A percentile compares a stretch with the other conserved stretches of the same genome.
These are phyloP conservation scores for Agriopis marginaria DNA, from an alignment of 2,888 invertebrate species.

Conservation along the genomic window DNA sequence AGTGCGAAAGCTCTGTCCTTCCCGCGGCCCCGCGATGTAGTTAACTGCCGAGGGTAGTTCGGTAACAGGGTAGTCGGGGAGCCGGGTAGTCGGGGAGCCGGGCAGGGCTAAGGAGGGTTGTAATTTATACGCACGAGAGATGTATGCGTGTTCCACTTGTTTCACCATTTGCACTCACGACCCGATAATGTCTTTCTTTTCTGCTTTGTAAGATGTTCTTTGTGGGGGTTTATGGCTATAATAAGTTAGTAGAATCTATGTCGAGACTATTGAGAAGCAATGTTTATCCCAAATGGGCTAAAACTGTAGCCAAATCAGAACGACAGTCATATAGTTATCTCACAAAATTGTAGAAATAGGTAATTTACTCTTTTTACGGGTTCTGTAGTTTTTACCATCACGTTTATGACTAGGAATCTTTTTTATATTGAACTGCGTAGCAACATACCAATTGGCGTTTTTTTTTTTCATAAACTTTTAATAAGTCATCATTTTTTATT, in stretches of 20 bases:
- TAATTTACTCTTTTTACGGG: too few species aligned
- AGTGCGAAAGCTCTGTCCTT: neutral
- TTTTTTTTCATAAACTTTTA: too few species aligned
- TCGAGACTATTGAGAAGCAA: neutral
- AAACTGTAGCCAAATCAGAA: neutral
- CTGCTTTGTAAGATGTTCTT: slow-evolving; percentile 14
- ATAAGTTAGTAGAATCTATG: neutral
- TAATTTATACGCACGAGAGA: slow-evolving; percentile 26
- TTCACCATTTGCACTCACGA: slow-evolving; percentile 32
- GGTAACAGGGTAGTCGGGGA: neutral
- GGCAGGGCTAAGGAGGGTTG: slow-evolving; percentile 9
- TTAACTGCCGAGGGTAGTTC: slow-evolving; percentile 27
- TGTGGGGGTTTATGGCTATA: slow-evolving; percentile 5
- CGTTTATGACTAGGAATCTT: neutral
- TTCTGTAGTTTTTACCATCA: too few species aligned
- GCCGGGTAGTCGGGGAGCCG: neutral
- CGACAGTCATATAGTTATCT: too few species aligned
- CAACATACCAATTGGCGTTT: too few species aligned
- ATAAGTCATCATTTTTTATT: too few species aligned
- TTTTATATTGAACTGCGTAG: neutral
- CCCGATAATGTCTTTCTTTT: slow-evolving; percentile 26
- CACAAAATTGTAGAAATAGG: too few species aligned
- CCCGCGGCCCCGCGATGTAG: slow-evolving; percentile 15
- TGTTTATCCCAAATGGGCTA: neutral
- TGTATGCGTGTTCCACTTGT: slow-evolving; percentile 31